phyloP scores from a whole-genome alignment of 2,888 invertebrate genomes.

The Melieria picta region DNA sequence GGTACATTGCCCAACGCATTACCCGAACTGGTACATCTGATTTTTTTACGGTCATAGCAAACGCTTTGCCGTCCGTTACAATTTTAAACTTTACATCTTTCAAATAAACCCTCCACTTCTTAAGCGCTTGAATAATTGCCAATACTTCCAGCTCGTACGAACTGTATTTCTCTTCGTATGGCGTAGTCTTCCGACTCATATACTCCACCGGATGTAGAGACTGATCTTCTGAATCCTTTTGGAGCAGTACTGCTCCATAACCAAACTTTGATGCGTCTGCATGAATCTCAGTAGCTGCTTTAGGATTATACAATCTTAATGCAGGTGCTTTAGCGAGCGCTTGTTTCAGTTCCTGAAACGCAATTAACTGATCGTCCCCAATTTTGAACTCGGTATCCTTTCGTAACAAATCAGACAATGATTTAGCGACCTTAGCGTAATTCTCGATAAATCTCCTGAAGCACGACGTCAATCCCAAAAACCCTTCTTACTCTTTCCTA shows the following conservation, averaged over 20 bases:
- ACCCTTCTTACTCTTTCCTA: slow-evolving; percentile 35
- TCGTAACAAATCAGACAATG: slow-evolving; percentile 49
- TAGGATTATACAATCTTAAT: slow-evolving; percentile 32
- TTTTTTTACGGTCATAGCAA: slow-evolving; percentile 54
- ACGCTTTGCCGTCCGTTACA: slow-evolving; percentile 56
- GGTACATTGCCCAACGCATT: slow-evolving; percentile 40
- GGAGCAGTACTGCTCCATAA: slow-evolving; percentile 37
- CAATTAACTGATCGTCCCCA: slow-evolving; percentile 6
- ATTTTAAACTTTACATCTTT: slow-evolving; percentile 52
- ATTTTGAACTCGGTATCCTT: slow-evolving; percentile 33
- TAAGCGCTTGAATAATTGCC: slow-evolving; percentile 53
- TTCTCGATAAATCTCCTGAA: slow-evolving; percentile 32
- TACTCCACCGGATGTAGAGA: slow-evolving; percentile 53
- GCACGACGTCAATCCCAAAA: slow-evolving; percentile 40
- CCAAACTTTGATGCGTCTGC: slow-evolving; percentile 45
- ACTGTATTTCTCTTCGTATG: slow-evolving; percentile 49
- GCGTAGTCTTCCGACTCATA: slow-evolving; percentile 52
- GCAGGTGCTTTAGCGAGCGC: slow-evolving; percentile 38
- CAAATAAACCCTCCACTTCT: slow-evolving; percentile 55
- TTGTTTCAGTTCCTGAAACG: slow-evolving; percentile 25
- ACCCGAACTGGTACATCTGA: slow-evolving; percentile 48
- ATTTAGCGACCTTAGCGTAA: slow-evolving; percentile 52
- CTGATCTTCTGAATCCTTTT: slow-evolving; percentile 43
- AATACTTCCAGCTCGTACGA: slow-evolving; percentile 59
- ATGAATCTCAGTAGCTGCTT: slow-evolving; percentile 38